Evolutionary conservation across 2,888 invertebrate species (phyloP).

Genomic region (Campoletis raptor): DNA sequence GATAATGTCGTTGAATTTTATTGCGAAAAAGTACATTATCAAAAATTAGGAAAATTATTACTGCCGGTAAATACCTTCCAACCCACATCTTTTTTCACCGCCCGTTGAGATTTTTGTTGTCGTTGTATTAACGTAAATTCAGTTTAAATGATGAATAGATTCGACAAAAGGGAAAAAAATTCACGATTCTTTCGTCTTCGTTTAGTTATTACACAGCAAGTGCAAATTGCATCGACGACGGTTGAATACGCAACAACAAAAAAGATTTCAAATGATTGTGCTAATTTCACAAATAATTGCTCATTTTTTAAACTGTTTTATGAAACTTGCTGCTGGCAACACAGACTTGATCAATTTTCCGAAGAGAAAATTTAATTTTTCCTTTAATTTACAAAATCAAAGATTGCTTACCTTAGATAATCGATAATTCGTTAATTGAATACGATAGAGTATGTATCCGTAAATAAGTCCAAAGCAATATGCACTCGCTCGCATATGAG

Average conservation of each 20-base stretch:
- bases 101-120: too few species aligned
- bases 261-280: neutral
- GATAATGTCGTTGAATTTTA: neutral
- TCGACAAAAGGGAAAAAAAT: neutral
- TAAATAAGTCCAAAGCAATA: slow-evolving; percentile 89
- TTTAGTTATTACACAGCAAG: neutral
- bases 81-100: too few species aligned
- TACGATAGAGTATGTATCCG: slow-evolving; percentile 88
- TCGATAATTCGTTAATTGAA: slow-evolving; percentile 86
- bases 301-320: too few species aligned
- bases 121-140: neutral
- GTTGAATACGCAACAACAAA: neutral
- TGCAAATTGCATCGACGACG: neutral
- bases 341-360: neutral
- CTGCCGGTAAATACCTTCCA: neutral
- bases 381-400: neutral
- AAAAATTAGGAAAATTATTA: neutral
- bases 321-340: neutral
- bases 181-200: neutral
- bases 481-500: slow-evolving; percentile 90
- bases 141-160: neutral
- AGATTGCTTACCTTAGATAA: slow-evolving; percentile 85
- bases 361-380: neutral
- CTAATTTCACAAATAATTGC: neutral
- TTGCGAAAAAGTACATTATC: neutral